phyloP scores from a whole-genome alignment of 1,140 invertebrate genomes.

The Phortica variegata region DNA sequence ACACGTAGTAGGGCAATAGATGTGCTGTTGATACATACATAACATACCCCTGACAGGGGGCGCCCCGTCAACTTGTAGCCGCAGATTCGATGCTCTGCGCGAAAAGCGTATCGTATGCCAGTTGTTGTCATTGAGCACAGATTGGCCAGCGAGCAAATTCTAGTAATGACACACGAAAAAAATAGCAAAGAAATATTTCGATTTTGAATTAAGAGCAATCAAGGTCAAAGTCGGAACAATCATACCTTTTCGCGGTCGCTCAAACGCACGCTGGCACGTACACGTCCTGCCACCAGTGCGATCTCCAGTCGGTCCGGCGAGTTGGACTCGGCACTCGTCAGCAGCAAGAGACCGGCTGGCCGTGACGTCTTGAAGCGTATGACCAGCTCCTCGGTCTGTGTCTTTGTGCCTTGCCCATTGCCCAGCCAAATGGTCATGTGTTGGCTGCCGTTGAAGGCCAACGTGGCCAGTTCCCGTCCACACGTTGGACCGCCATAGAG shows the following conservation, averaged over 20 bases:
- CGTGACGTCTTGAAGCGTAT: conserved; percentile 84
- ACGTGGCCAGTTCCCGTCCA: conserved; percentile 84
- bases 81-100: conserved; percentile 77
- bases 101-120: conserved; percentile 92
- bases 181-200: not conserved
- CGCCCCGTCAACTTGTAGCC: conserved; percentile 83
- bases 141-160: conserved; percentile 78
- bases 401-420: conserved; percentile 73
- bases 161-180: conserved; percentile 53
- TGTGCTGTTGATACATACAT: conserved; percentile 69
- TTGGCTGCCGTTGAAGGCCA: conserved; percentile 87
- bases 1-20: conserved; percentile 58
- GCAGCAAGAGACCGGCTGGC: conserved; percentile 71
- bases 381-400: conserved; percentile 89
- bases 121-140: conserved; percentile 84
- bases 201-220: too few species aligned
- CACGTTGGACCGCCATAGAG: conserved; percentile 89
- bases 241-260: conserved; percentile 82
- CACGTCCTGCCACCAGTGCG: conserved; percentile 75
- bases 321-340: conserved; percentile 71
- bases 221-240: not conserved
- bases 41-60: conserved; percentile 78
- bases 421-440: conserved; percentile 75
- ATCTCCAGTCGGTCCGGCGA: conserved; percentile 80
- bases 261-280: conserved; percentile 78